A percentile compares a stretch with the other conserved stretches of the same genome.
Conservation (phyloP, 2,888 invertebrate genomes). For the Tetropium fuscum region DNA sequence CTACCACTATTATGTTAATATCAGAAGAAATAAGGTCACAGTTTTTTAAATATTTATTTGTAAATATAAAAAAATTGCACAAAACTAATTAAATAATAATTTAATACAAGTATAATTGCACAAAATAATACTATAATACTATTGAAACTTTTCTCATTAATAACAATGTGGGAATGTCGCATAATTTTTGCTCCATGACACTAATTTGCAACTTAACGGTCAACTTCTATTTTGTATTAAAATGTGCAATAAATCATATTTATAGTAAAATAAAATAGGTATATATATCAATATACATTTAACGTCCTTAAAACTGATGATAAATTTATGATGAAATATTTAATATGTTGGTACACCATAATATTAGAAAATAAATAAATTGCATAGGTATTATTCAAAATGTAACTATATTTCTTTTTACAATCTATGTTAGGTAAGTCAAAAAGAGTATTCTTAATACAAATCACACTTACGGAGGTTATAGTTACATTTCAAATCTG, state of each 20-base stretch:
- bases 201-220: not conserved
- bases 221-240: slow-evolving; percentile 4
- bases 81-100: slow-evolving; percentile 8
- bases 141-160: not conserved
- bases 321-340: slow-evolving; percentile 10
- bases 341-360: not conserved
- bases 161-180: no score
- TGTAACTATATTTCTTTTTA: slow-evolving; percentile 28
- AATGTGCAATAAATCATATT: slow-evolving; percentile 7
- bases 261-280: slow-evolving; percentile 5
- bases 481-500: slow-evolving; percentile 32
- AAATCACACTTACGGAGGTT: slow-evolving; percentile 10
- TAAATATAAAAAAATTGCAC: no score
- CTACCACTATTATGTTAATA: no score
- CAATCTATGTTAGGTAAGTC: slow-evolving; percentile 8
- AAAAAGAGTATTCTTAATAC: slow-evolving; percentile 11
- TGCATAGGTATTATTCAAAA: slow-evolving; percentile 24
- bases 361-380: slow-evolving; percentile 23
- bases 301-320: not conserved
- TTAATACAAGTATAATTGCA: slow-evolving; percentile 17
- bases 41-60: no score
- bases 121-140: slow-evolving; percentile 11
- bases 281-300: slow-evolving; percentile 3
- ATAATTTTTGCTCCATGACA: not conserved
- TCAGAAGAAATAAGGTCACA: no score